Evolutionary conservation across 2,113 vertebrate genomes (phyloP), one percentile per base, ranked within the genome.

Genomic region (Pelmatolapia mariae): DNA sequence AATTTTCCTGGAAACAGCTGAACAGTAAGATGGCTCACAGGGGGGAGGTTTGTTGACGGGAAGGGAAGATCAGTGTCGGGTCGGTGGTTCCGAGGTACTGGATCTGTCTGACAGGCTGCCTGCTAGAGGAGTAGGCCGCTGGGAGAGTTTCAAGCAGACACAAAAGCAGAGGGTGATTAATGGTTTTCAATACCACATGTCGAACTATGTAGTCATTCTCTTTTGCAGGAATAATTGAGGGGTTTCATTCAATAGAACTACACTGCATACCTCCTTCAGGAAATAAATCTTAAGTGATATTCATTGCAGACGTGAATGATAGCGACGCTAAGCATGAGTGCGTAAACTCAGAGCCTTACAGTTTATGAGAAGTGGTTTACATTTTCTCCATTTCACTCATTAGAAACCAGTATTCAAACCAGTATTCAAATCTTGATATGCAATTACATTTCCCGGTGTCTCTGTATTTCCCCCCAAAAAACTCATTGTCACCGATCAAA

Each of bases 61-160:
- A 87, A 87, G 45, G 81, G 59, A 68, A 80, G 53, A 81, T 87
- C 68, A 66, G 89, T 85, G 80, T 85, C 82, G 63, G 80, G 68
- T 33, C 31, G 1, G 83, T 4, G 36, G 56, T 53, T 87, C 81
- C 22, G 86, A 84, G 81, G 81, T 81, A 26, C 38, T 31, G 12
- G 88, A 80, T 90, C 53, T 61, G 40, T 61, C 47, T 84, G 86
- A 71, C 52, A 61, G 83, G 33, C 82, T 79, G 80, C 47, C 57
- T 73, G 73, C 73, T 29, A 6, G 43, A 31, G 71, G 15, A 31
- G 43, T 10, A 3, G 22, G 26, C 86, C 5, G 2, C 73, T 33
- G 76, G 86, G 85, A 90, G 31, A 47, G 36, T 31, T 87, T 24
- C 87, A 38, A 56, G 9, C 26, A 82, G 54, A 63, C 76, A 53